Evolutionary conservation across 1,140 invertebrate species (phyloP), one percentile per base, ranked within the genome.

Genomic region (Ostrea denselamellosa): DNA sequence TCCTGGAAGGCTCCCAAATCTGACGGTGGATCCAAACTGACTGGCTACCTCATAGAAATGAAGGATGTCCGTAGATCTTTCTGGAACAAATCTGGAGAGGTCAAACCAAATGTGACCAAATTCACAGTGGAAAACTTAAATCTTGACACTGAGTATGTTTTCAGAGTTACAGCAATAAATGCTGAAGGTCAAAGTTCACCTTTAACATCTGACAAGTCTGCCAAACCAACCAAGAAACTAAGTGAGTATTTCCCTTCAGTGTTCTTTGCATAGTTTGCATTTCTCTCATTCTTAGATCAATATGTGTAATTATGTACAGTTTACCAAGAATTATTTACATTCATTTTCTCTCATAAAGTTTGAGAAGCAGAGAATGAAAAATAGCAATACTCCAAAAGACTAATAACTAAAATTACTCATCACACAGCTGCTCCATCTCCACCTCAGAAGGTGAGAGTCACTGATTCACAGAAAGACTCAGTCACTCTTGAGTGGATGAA

Each of bases 41-140:
- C 97, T 0, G 98, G 99, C 93, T 99, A 99, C 94, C 97, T 98
- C 53, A 96, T 99, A 3, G 98, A 99, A 94, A 98, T 99, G 98
- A 99, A 99, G 94, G 97, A 98, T 96, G 98, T 99, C 93, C 96
- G 97, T 8, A 90, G 92, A 96, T 91, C 90, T 22, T 96, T 87
- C 19, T 97, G 92, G 93, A 96, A 96, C 92, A 98, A 97, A 97
- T 96, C 96, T 97, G 89, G 98, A 97, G 98, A 97, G 97, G 98
- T 93, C 97, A 98, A 93, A 52, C 90, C 88, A n/a, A 85, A 92
- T 44, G 88, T 90, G 5, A 92, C 91, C 81, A 91, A 90, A 52
- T 56, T 88, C 19, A 91, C 88, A 34, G 93, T 91, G 53, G 91
- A 90, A 19, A 88, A 93, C 83, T 94, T 99, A 4, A 95, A 97